Evolutionary conservation across 1,140 invertebrate species (phyloP), one percentile per base, ranked within the genome.

Genomic region (Cyclargus thomasi): DNA sequence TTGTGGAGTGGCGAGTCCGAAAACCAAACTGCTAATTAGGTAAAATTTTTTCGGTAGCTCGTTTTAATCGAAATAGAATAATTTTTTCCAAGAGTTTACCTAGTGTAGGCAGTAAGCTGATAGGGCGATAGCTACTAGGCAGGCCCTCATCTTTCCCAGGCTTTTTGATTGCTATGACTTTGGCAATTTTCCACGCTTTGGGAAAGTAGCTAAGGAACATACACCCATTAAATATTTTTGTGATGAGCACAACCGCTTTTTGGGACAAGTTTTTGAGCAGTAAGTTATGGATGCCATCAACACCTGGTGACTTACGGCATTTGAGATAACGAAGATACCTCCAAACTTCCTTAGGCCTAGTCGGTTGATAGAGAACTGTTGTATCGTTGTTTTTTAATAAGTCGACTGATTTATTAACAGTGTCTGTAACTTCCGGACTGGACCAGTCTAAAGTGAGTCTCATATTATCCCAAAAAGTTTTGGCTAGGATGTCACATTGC

Each of bases 31-130:
- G 70, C 36, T 71, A 66, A 4, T 21, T 14, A 16, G 29, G 22
- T 35, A 63, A 35, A 22, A 63, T 29, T 35, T 62, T 14, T 1
- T 67, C 20, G 23, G 22, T 55, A 11, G 16, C 8, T 17, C 57
- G n/a, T 20, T 10, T 14, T 2, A 73, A 36, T 7, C 71, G 62
- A 8, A 1, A 22, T 7, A 53, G 18, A 10, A 69, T 72, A 18
- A 73, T 10, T 23, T 66, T 68, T 63, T 73, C 72, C 35, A 73
- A 69, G 11, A 74, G 23, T 53, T 73, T 73, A 18, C 72, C 62
- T 21, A 73, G 17, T 23, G 36, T 36, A 7, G 69, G 67, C 18
- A 73, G 55, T n/a, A 73, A 21, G 22, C 72, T 73, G 14, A 73
- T 74, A 18, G 69, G 72, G 3, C 64, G 63, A 55, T 70, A 73